phyloP scores from a whole-genome alignment of 2,113 vertebrate species.

The Ranitomeya imitator region DNA sequence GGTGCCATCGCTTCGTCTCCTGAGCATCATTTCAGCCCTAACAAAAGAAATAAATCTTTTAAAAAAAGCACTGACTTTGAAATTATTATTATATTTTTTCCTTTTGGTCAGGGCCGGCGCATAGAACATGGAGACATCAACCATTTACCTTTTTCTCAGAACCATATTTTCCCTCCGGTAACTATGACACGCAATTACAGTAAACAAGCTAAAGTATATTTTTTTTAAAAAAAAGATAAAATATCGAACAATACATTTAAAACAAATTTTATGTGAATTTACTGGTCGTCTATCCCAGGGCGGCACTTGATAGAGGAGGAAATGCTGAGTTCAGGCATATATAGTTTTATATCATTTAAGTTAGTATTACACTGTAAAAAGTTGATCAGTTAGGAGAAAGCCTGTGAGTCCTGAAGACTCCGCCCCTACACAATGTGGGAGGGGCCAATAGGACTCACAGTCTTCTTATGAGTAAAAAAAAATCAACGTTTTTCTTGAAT shows the following conservation, averaged over 20 bases:
- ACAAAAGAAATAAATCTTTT: constrained; percentile 36
- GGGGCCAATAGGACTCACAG: not conserved
- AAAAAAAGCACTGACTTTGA: not conserved
- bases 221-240: not conserved
- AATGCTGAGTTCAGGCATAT: not conserved
- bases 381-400: not conserved
- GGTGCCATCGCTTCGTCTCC: constrained; percentile 1
- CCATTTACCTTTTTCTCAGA: not conserved
- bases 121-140: not conserved
- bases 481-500: not conserved
- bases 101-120: not conserved
- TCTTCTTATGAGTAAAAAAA: not conserved
- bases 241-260: not conserved
- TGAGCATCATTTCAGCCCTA: not conserved
- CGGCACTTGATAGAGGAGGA: not conserved
- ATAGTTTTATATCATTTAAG: not conserved
- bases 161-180: not conserved
- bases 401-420: not conserved
- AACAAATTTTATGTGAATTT: not conserved
- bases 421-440: not conserved
- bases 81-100: constrained; percentile 21
- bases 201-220: not conserved
- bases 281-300: not conserved
- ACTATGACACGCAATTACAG: not conserved
- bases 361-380: not conserved